Evolutionary conservation across 2,888 invertebrate genomes (phyloP).

Genomic region (Zeuzera pyrina): DNA sequence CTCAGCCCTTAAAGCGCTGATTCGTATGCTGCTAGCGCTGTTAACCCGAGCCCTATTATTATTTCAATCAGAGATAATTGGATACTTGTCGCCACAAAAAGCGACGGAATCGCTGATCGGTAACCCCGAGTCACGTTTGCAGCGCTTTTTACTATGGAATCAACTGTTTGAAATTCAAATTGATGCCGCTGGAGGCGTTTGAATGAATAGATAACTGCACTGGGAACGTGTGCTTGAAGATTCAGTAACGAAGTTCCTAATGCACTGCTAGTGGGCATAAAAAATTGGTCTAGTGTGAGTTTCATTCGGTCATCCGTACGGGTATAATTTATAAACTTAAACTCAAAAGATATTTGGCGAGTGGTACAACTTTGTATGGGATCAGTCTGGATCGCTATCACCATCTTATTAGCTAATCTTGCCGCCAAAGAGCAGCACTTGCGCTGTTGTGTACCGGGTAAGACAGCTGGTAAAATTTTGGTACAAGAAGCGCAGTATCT

Average conservation of each 20-base stretch:
- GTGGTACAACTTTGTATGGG: no score
- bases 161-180: slow-evolving; percentile 40
- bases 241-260: slow-evolving; percentile 30
- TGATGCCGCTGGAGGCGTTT: slow-evolving; percentile 22
- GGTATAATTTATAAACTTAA: no score
- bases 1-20: slow-evolving; percentile 26
- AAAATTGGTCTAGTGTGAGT: no score
- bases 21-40: slow-evolving; percentile 47
- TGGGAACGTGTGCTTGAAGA: slow-evolving; percentile 28
- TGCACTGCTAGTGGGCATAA: no score
- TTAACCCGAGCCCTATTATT: slow-evolving; percentile 46
- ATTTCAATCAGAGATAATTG: slow-evolving; percentile 65
- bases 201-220: slow-evolving; percentile 16
- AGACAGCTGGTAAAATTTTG: no score
- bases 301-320: no score
- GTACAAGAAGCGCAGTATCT: no score
- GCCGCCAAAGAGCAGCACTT: no score
- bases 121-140: slow-evolving; percentile 34
- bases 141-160: slow-evolving; percentile 38
- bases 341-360: no score
- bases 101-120: slow-evolving; percentile 33
- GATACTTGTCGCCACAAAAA: slow-evolving; percentile 59
- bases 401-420: no score
- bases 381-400: no score
- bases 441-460: no score